Conservation (phyloP, 2,113 vertebrate genomes). For the Myanophis thanlyinensis region DNA sequence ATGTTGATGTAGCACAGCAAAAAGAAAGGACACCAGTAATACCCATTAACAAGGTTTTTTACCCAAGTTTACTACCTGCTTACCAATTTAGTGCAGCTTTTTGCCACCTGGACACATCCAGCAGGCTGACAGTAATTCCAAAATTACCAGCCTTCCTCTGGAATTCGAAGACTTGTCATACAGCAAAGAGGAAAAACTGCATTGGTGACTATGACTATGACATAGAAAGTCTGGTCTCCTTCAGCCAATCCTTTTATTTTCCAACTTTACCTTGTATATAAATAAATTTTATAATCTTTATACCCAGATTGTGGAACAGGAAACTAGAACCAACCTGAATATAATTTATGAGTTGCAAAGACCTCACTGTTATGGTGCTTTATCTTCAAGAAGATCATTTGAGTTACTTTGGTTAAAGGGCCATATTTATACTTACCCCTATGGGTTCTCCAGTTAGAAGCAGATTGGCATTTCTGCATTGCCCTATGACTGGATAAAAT, state of each 20-base stretch:
- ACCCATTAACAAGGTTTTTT: not conserved
- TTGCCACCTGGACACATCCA: not conserved
- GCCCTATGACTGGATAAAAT: not conserved
- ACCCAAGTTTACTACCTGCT: not conserved
- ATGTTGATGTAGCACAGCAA: not conserved
- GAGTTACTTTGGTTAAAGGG: not conserved
- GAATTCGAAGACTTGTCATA: not conserved
- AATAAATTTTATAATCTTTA: not conserved
- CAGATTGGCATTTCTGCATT: not conserved
- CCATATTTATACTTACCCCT: not conserved
- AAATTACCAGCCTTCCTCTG: not conserved
- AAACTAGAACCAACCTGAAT: slow-evolving; percentile 6
- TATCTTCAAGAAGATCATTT: not conserved
- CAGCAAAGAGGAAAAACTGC: not conserved
- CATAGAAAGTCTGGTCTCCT: not conserved
- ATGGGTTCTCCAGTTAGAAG: not conserved
- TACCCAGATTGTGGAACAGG: not conserved
- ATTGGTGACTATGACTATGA: not conserved
- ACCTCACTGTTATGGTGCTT: not conserved
- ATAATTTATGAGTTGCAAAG: not conserved
- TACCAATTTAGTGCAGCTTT: not conserved
- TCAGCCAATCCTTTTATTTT: not conserved
- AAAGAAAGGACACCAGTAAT: not conserved
- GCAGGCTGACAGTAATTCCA: not conserved
- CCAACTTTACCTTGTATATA: not conserved